Evolutionary conservation across 2,797 vertebrate species (phyloP).

Genomic region (Aselliscus stoliczkanus): DNA sequence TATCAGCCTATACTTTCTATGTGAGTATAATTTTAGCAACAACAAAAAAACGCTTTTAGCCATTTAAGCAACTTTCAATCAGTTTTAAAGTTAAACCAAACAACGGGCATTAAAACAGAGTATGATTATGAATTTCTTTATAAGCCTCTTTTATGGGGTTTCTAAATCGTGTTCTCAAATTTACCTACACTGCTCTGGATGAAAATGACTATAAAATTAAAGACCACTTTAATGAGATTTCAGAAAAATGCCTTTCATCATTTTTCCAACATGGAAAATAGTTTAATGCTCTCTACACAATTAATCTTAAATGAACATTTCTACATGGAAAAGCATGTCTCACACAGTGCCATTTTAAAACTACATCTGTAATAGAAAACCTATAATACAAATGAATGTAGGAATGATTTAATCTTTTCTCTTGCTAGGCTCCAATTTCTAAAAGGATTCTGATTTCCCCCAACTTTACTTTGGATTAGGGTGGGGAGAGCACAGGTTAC

Average conservation of each 20-base stretch:
- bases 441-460: not conserved
- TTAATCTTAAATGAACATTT: not conserved
- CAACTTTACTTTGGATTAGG: not conserved
- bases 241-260: slow-evolving; percentile 13
- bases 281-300: not conserved
- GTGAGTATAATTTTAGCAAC: slow-evolving; percentile 47
- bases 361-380: not conserved
- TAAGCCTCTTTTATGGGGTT: not conserved
- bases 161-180: slow-evolving; percentile 2
- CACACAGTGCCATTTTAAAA: not conserved
- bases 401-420: not conserved
- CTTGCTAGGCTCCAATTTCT: not conserved
- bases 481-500: not conserved
- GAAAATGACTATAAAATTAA: slow-evolving; percentile 58
- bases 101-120: slow-evolving; percentile 25
- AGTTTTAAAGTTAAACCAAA: slow-evolving; percentile 56
- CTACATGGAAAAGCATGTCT: not conserved
- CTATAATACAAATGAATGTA: not conserved
- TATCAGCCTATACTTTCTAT: slow-evolving; percentile 25
- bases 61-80: slow-evolving; percentile 48
- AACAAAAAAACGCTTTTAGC: slow-evolving; percentile 35
- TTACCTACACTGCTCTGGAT: slow-evolving; percentile 22
- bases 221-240: slow-evolving; percentile 55
- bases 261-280: slow-evolving; percentile 27
- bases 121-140: slow-evolving; percentile 30